Conservation (phyloP, 2,797 vertebrate genomes). For the Xyrichtys novacula region DNA sequence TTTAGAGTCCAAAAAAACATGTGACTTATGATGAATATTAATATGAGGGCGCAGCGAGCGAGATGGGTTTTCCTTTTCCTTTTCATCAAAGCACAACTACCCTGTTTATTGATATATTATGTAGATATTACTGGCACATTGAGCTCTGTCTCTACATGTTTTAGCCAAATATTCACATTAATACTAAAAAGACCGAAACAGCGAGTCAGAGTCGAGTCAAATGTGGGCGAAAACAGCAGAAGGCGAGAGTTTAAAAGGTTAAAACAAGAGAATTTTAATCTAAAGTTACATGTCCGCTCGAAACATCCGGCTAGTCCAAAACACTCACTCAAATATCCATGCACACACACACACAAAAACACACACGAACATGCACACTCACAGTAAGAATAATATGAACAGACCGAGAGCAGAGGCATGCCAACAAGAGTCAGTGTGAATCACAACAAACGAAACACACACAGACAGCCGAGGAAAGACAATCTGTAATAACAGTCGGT, state of each 20-base stretch:
- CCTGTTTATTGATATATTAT: too few relatives aligned
- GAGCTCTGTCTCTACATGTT: too few relatives aligned
- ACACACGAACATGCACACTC: conserved; percentile 13
- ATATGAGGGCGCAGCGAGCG: too few relatives aligned
- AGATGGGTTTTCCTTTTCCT: too few relatives aligned
- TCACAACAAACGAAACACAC: conserved; percentile 24
- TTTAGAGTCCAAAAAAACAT: too few relatives aligned
- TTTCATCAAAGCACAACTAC: too few relatives aligned
- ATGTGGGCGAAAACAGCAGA: neutral
- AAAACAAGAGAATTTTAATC: neutral
- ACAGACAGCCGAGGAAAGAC: conserved; percentile 5
- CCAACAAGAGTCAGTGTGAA: conserved; percentile 18
- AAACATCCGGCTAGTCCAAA: conserved; percentile 5
- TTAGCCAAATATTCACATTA: too few relatives aligned
- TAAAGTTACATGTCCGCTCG: conserved; percentile 19
- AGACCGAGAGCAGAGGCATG: neutral
- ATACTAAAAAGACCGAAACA: too few relatives aligned
- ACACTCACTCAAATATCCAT: conserved; percentile 10
- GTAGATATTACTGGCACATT: too few relatives aligned
- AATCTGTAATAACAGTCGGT: conserved; percentile 28
- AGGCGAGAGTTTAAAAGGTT: neutral
- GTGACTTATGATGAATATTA: too few relatives aligned
- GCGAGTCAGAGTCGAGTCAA: too few relatives aligned
- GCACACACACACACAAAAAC: conserved; percentile 2
- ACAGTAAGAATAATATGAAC: conserved; percentile 3